Conservation (phyloP, 1,140 invertebrate species). For the Nylanderia fulva region DNA sequence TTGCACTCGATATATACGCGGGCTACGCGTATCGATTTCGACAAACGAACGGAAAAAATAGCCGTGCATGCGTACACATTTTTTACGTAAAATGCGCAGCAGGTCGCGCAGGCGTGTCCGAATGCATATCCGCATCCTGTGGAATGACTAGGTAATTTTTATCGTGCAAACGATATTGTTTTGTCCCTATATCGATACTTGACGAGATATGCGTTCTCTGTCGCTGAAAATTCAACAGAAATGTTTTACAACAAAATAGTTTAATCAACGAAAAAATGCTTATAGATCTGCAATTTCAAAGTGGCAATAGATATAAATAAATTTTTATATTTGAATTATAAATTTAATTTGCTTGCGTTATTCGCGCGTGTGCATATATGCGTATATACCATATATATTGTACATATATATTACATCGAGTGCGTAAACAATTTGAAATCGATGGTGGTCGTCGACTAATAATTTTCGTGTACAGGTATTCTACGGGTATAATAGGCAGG, state of each 20-base stretch:
- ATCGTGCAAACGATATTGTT: constrained; percentile 6
- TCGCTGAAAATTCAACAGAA: neutral
- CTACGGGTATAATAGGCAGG: neutral
- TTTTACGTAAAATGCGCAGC: constrained; percentile 53
- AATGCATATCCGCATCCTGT: neutral
- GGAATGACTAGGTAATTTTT: constrained; percentile 27
- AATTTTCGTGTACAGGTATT: neutral
- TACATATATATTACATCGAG: neutral
- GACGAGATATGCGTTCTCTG: neutral
- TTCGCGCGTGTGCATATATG: neutral
- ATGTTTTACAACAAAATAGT: neutral
- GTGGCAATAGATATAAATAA: neutral
- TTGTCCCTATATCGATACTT: neutral
- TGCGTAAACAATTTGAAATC: constrained; percentile 36
- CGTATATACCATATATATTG: too few species aligned
- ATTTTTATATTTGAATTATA: constrained; percentile 16
- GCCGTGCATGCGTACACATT: neutral
- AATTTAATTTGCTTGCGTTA: constrained; percentile 7
- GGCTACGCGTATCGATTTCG: constrained; percentile 66
- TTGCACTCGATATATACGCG: constrained; percentile 60
- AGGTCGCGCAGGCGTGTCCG: constrained; percentile 5
- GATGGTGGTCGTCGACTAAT: constrained; percentile 29
- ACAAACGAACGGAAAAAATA: constrained; percentile 69
- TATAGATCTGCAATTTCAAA: constrained; percentile 6
- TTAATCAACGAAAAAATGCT: neutral